Percentiles rank a stretch among this genome's conserved stretches.
Conservation (phyloP, 2,888 invertebrate genomes). For the Sinohyriopsis cumingii region DNA sequence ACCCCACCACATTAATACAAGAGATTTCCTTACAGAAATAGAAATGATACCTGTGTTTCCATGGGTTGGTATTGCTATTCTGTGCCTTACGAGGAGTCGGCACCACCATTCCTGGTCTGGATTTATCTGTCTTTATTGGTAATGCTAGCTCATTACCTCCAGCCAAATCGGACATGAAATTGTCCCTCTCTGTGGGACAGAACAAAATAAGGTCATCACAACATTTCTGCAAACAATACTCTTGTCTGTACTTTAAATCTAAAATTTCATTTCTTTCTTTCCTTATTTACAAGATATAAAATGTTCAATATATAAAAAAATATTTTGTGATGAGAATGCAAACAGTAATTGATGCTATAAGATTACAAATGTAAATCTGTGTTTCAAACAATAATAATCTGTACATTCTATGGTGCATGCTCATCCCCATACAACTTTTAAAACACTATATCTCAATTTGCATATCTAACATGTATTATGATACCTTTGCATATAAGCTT, state of each 20-base stretch:
- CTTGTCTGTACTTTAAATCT: neutral
- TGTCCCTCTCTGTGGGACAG: slow-evolving; percentile 59
- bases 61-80: neutral
- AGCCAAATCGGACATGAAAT: slow-evolving; percentile 59
- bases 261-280: too few relatives aligned
- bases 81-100: slow-evolving; percentile 11
- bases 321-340: too few relatives aligned
- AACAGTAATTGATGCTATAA: too few relatives aligned
- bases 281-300: too few relatives aligned
- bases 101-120: slow-evolving; percentile 14
- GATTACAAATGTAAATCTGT: too few relatives aligned
- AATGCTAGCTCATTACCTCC: slow-evolving; percentile 68
- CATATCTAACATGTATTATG: neutral
- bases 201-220: neutral
- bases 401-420: too few relatives aligned
- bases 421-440: neutral
- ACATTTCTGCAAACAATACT: neutral
- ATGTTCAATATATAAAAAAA: too few relatives aligned
- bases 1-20: too few relatives aligned
- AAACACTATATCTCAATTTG: neutral
- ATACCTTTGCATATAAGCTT: too few relatives aligned
- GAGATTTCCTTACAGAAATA: too few relatives aligned
- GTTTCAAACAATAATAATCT: too few relatives aligned
- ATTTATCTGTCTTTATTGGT: slow-evolving; percentile 47
- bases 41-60: slow-evolving; percentile 22